phyloP scores from a whole-genome alignment of 2,888 invertebrate genomes.

The Cephus pygmeus region DNA sequence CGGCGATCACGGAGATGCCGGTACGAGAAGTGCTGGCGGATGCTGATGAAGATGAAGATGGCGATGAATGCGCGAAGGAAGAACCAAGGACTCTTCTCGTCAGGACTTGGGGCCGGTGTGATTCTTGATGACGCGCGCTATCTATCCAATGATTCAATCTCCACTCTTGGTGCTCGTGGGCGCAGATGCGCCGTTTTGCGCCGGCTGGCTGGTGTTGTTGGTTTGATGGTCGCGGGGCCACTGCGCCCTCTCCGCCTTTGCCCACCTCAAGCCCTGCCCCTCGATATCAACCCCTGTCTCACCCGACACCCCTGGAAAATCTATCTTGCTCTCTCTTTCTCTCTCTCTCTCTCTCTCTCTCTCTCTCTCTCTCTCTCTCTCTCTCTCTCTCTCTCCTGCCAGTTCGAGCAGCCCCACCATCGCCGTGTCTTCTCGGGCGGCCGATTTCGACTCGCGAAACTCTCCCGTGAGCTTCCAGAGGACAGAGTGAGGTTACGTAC shows the following conservation, averaged over 20 bases:
- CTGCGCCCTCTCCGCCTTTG: constrained; percentile 68
- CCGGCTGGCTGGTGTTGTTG: constrained; percentile 58
- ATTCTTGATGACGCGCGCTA: constrained; percentile 25
- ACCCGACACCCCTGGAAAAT: constrained; percentile 40
- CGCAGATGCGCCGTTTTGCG: constrained; percentile 27
- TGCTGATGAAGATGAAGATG: neutral
- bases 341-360: constrained; percentile 19
- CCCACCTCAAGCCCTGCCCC: constrained; percentile 69
- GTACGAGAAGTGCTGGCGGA: too few relatives aligned
- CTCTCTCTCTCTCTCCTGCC: neutral
- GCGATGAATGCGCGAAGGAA: neutral
- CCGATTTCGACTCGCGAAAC: constrained; percentile 1
- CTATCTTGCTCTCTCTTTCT: constrained; percentile 37
- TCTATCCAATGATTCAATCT: constrained; percentile 46
- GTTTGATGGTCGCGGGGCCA: constrained; percentile 69
- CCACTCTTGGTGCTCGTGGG: constrained; percentile 28
- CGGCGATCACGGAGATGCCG: constrained; percentile 15
- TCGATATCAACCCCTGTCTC: constrained; percentile 49
- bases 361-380: constrained; percentile 20
- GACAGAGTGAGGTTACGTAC: neutral
- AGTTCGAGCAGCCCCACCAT: neutral
- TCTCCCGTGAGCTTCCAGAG: constrained; percentile 5
- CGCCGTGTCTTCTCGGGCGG: constrained; percentile 9
- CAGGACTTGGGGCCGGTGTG: neutral
- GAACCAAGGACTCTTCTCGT: neutral